Evolutionary conservation across 2,888 invertebrate species (phyloP).

Genomic region (Ectropis crepuscularia): DNA sequence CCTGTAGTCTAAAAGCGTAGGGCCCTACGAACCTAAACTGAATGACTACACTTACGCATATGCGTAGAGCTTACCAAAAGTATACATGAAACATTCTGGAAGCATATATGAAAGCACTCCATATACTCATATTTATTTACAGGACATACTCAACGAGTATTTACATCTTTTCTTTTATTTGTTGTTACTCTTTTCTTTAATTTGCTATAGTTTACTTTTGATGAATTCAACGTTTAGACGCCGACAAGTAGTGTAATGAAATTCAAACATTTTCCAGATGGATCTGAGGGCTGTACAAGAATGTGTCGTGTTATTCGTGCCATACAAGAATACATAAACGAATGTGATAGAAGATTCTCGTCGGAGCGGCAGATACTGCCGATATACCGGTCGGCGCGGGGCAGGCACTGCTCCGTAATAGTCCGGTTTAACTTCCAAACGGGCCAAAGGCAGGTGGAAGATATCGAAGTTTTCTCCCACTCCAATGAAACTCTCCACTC

Average conservation of each 20-base stretch:
- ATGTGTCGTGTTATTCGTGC: slow-evolving; percentile 98
- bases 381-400: slow-evolving; percentile 94
- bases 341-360: slow-evolving; percentile 95
- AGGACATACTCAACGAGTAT: too few relatives aligned
- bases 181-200: too few relatives aligned
- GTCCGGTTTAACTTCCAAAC: slow-evolving; percentile 92
- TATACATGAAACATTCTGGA: too few relatives aligned
- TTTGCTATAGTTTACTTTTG: too few relatives aligned
- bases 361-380: slow-evolving; percentile 96
- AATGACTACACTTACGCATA: too few relatives aligned
- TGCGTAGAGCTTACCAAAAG: too few relatives aligned
- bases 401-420: slow-evolving; percentile 94
- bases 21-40: too few relatives aligned
- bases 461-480: slow-evolving; percentile 96
- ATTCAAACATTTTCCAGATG: slow-evolving; percentile 61
- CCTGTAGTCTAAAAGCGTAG: too few relatives aligned
- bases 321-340: slow-evolving; percentile 96
- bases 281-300: slow-evolving; percentile 79
- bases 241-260: background rate
- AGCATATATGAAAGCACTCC: too few relatives aligned
- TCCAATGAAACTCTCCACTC: slow-evolving; percentile 97
- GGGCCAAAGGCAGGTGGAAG: slow-evolving; percentile 94
- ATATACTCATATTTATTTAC: too few relatives aligned
- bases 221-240: too few relatives aligned
- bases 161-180: too few relatives aligned